Conservation (phyloP, 2,888 invertebrate species). For the Mamestra brassicae region DNA sequence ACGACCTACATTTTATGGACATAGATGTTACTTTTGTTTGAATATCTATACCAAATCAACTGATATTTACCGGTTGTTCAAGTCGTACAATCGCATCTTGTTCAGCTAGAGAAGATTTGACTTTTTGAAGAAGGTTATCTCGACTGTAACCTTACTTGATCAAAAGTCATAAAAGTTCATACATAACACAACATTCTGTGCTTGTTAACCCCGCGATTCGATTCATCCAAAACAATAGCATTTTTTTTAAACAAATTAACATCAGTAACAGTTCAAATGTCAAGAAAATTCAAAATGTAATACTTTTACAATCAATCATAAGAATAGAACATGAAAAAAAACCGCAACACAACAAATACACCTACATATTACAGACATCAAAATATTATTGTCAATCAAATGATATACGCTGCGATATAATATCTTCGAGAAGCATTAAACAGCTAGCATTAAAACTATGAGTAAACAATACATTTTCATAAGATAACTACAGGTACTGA, state of each 20-base stretch:
- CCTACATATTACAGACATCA: constrained; percentile 24
- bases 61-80: not conserved
- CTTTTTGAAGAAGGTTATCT: not conserved
- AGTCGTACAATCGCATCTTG: not conserved
- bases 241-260: not conserved
- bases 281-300: not conserved
- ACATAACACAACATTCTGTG: not conserved
- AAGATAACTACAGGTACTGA: constrained; percentile 58
- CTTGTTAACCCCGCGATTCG: not conserved
- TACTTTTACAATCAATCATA: constrained; percentile 25
- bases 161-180: no score
- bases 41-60: not conserved
- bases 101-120: not conserved
- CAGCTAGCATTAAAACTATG: constrained; percentile 41
- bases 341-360: constrained; percentile 20
- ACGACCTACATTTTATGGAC: not conserved
- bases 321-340: constrained; percentile 13
- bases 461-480: constrained; percentile 58
- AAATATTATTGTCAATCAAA: constrained; percentile 73
- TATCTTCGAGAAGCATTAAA: constrained; percentile 62
- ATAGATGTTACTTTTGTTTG: constrained; percentile 3
- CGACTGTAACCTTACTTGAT: not conserved
- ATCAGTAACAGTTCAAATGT: not conserved
- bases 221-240: not conserved
- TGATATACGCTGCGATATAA: constrained; percentile 65